Base-by-base conservation (phyloP, 2,888 invertebrate genomes). In the Drosophila mimetica region DNA sequence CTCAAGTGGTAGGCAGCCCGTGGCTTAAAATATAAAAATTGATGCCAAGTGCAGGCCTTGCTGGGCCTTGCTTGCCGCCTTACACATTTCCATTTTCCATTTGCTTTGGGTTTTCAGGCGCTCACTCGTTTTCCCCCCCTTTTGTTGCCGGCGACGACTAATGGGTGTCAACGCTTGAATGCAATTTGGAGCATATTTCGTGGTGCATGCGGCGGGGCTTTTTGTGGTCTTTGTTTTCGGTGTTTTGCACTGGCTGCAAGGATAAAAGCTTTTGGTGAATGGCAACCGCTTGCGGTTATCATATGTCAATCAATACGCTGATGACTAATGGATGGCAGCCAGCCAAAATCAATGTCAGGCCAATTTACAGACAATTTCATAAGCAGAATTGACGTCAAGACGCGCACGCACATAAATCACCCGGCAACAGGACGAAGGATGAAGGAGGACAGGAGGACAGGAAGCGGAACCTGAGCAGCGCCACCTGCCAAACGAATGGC, bases 1-100 rank as follows among this genome's bases (percentile, higher is more conserved):
- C 79, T 76, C 70, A 71, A 81, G 85, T 75, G 82, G 59, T 78
- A 76, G 75, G 79, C 79, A 75, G 85, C 54, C 72, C 70, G 85
- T 75, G 79, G 82, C 79, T 82, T 82, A 66, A 82, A 82, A 87
- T 87, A 77, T 86, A 87, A 85, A 82, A 87, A 82, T 82, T 87
- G 75, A 85, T 87, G 82, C 82, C 82, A 87, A 87, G 79, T 76
- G 79, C 79, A 70, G 85, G 64, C 67, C 77, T 70, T 74, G 78
- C 69, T 50, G 44, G 48, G 25, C 25, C 25, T n/a, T n/a, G n/a
- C n/a, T n/a, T n/a, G 67, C 57, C 47, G 73, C 66, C 67, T 53
- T 36, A 59, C 48, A 48, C 74, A 48, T 74, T 67, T 74, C 69
- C 74, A 67, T 65, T 55, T 65, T 64, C 44, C 65, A 73, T 72